These are phyloP conservation scores for Omphaloscelis lunosa DNA, from an alignment of 2,888 invertebrate genomes.

Conservation along the genomic window DNA sequence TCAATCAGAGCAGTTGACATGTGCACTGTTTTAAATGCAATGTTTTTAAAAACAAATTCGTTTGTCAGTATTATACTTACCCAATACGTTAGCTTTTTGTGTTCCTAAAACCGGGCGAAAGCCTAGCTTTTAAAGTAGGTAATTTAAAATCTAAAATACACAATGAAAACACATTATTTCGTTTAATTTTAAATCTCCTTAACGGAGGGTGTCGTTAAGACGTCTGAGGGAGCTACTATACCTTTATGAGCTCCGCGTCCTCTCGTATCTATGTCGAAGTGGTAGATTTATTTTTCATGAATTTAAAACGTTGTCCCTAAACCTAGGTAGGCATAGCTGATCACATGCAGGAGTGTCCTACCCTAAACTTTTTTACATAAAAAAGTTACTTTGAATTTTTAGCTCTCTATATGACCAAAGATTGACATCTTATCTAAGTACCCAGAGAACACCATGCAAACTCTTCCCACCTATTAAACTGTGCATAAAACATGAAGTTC, in stretches of 20 bases:
- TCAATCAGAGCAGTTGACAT: background rate
- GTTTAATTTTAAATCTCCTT: background rate
- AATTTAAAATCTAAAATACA: background rate
- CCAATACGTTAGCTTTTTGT: background rate
- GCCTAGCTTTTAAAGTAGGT: background rate
- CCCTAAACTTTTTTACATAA: background rate
- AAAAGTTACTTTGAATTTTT: background rate
- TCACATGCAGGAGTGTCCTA: background rate
- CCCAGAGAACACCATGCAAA: background rate
- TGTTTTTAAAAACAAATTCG: too few relatives aligned
- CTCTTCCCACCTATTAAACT: background rate
- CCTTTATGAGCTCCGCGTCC: background rate
- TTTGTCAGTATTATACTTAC: too few relatives aligned
- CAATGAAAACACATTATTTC: background rate
- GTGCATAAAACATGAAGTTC: conserved; percentile 5
- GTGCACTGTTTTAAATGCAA: too few relatives aligned
- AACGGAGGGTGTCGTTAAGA: background rate
- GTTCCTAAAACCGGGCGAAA: too few relatives aligned
- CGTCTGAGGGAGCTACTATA: background rate
- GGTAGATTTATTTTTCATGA: background rate
- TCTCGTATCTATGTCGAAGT: background rate
- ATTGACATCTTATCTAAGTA: background rate
- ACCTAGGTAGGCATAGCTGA: background rate
- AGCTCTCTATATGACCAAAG: background rate
- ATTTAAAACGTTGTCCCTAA: background rate